A percentile compares a stretch with the other conserved stretches of the same genome.
These are phyloP conservation scores for Mallateleia sp. DNA, from an alignment of 2,888 invertebrate genomes.

Conservation along the genomic window DNA sequence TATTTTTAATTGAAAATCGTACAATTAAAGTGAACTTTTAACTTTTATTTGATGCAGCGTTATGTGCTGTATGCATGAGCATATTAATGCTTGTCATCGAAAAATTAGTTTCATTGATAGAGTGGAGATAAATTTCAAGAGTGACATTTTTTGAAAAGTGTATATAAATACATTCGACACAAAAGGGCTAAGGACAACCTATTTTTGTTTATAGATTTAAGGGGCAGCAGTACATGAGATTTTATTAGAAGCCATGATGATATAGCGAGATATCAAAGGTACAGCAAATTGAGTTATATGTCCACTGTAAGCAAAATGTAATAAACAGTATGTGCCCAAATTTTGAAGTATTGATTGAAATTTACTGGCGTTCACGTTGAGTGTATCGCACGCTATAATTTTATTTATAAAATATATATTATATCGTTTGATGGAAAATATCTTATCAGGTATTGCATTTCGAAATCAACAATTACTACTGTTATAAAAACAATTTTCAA, in stretches of 20 bases:
- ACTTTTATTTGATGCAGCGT: not conserved
- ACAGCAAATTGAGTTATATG: conserved; percentile 22
- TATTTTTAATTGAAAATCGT: not conserved
- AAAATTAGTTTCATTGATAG: too few species aligned
- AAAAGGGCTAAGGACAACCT: too few species aligned
- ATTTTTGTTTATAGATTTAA: conserved; percentile 27
- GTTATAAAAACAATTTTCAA: too few species aligned
- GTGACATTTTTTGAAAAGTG: not conserved
- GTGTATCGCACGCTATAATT: not conserved
- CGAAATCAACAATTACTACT: too few species aligned
- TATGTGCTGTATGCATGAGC: too few species aligned
- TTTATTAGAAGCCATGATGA: conserved; percentile 37
- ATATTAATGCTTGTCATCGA: too few species aligned
- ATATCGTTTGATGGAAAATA: too few species aligned
- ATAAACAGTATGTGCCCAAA: conserved; percentile 3
- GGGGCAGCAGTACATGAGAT: conserved; percentile 3
- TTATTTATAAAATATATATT: not conserved
- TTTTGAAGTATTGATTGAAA: conserved; percentile 5
- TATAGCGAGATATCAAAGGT: conserved; percentile 31
- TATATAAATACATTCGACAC: not conserved
- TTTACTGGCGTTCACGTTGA: not conserved
- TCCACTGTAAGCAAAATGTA: conserved; percentile 43
- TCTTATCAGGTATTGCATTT: too few species aligned
- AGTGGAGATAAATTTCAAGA: too few species aligned
- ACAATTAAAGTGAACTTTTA: not conserved